These are phyloP conservation scores for Palythoa caribaeorum DNA, from an alignment of 92 coral and sea anemone species.

Conservation along the genomic window DNA sequence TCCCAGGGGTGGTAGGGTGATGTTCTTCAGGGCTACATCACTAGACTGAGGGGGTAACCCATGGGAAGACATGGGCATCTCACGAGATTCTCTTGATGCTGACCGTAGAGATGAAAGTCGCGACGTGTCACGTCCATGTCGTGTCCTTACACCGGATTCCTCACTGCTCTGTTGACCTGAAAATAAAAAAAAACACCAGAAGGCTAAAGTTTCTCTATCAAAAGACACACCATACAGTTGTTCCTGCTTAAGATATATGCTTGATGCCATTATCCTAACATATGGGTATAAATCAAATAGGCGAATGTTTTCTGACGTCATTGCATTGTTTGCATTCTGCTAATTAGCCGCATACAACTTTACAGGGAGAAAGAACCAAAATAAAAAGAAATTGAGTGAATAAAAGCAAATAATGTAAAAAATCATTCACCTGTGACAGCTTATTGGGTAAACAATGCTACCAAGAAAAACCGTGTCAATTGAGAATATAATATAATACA, in stretches of 20 bases:
- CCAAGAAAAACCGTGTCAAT: neutral
- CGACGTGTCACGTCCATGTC: constrained; percentile 19
- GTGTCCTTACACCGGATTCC: neutral
- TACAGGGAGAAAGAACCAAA: too few species aligned
- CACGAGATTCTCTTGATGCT: constrained; percentile 6
- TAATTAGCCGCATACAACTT: too few species aligned
- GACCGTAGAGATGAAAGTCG: constrained; percentile 11
- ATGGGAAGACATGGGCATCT: neutral
- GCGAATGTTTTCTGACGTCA: too few species aligned
- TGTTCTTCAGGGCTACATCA: constrained; percentile 50
- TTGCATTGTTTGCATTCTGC: too few species aligned
- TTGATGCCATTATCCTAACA: neutral
- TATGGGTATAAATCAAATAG: too few species aligned
- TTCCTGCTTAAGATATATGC: neutral
- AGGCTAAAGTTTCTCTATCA: neutral
- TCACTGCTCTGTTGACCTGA: constrained; percentile 22
- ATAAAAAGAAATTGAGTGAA: too few species aligned
- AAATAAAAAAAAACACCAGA: neutral
- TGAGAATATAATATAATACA: too few species aligned
- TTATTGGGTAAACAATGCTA: neutral
- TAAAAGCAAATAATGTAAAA: too few species aligned
- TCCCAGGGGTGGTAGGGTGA: constrained; percentile 71
- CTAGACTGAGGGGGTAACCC: neutral
- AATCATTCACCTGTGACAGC: too few species aligned
- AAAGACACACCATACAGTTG: neutral